Conservation (phyloP, 2,888 invertebrate genomes). For the Phortica magna region DNA sequence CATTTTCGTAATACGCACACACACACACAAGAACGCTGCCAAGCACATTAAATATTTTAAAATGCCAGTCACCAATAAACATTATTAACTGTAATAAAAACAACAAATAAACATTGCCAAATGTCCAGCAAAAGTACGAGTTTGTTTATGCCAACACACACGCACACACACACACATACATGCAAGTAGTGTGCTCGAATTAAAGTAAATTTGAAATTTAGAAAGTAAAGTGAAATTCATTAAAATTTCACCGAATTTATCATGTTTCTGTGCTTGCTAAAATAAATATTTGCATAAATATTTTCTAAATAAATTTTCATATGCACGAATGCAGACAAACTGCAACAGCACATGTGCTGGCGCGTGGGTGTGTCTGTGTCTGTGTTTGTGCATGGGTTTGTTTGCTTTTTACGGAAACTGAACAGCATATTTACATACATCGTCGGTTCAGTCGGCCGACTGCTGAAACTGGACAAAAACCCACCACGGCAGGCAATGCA, state of each 20-base stretch:
- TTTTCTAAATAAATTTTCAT: slow-evolving; percentile 19
- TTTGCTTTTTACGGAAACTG: slow-evolving; percentile 17
- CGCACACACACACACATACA: not conserved
- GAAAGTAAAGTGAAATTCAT: slow-evolving; percentile 20
- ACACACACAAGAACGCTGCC: too few relatives aligned
- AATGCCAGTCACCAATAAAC: not conserved
- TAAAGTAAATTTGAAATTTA: not conserved
- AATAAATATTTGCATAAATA: slow-evolving; percentile 17
- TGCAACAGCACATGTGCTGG: too few relatives aligned
- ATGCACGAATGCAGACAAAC: slow-evolving; percentile 9
- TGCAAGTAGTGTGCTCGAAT: not conserved
- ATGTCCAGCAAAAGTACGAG: not conserved
- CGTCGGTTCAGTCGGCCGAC: too few relatives aligned
- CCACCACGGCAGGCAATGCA: too few relatives aligned
- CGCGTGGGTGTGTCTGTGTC: not conserved
- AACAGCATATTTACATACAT: slow-evolving; percentile 7
- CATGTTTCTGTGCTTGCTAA: not conserved
- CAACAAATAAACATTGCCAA: not conserved
- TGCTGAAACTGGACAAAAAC: not conserved
- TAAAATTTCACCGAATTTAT: slow-evolving; percentile 15
- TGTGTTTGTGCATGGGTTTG: not conserved
- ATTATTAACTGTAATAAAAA: not conserved
- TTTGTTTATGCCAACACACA: not conserved
- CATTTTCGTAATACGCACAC: not conserved
- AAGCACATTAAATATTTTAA: too few relatives aligned